Base-by-base conservation (phyloP, 2,888 invertebrate species). In the Clistopyga incitator region DNA sequence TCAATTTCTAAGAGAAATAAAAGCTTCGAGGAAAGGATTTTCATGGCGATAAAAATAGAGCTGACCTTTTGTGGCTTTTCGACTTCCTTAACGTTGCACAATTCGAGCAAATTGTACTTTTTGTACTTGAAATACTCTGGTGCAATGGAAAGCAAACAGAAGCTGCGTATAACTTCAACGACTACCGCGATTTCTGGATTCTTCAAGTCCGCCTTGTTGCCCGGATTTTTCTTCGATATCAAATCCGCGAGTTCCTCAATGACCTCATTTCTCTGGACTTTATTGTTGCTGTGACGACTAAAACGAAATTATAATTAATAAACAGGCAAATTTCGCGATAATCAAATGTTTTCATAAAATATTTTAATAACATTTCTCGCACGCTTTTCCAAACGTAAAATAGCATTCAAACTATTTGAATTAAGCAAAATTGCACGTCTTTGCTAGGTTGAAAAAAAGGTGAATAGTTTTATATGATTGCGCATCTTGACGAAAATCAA, bases 31-130 rank as follows among this genome's bases (percentile, higher is more conserved):
- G 13, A 29, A 50, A 29, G 6, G 13, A 2, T 34, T 42, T 74
- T 47, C 15, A 2, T 4, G 8, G 13, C 11, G 4, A 52, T 8
- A 61, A 52, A 74, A 74, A 42, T 0, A 0, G 6, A 29, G 45
- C 15, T 50, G 23, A 84, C 84, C 78, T 81, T 56, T 11, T 71
- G 10, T n/a, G 76, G 45, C 20, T 84, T 56, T n/a, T 67, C 68
- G 13, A 70, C 23, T 42, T 87, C 86, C 29, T 87, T 89, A 56
- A 86, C 74, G 75, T 89, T 90, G 81, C 91, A 92, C 79, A 93
- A 87, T 92, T 97, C 97, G 82, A 96, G 93, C 81, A 98, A 94
- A 94, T 98, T 98, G 93, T 97, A 98, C 92, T 98, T 98, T 88
- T 96, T 97, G 91, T 95, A 96, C 85, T 95, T 95, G 89, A 95